Percentiles rank a stretch among this genome's conserved stretches.
phyloP scores from a whole-genome alignment of 2,888 invertebrate species.

The Nebria brevicollis region DNA sequence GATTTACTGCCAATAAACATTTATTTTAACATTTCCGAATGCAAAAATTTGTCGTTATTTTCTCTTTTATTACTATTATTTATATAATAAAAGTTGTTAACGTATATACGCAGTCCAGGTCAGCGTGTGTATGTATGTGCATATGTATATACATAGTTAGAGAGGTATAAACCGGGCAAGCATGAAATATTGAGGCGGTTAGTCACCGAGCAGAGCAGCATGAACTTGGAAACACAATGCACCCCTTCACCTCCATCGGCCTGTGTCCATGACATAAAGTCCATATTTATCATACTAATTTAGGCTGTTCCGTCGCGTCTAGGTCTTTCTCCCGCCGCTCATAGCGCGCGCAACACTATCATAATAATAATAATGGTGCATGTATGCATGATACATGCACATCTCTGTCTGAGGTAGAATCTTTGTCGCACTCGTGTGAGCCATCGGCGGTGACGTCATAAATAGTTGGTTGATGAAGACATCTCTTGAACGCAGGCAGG shows the following conservation, averaged over 20 bases:
- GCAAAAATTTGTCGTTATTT: too few species aligned
- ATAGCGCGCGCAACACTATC: slow-evolving; percentile 19
- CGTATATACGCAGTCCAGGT: too few species aligned
- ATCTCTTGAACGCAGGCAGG: slow-evolving; percentile 28
- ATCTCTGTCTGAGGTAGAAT: not conserved
- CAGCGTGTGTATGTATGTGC: too few species aligned
- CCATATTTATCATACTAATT: slow-evolving; percentile 44
- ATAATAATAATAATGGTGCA: slow-evolving; percentile 33
- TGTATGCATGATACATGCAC: not conserved
- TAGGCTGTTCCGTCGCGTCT: slow-evolving; percentile 12
- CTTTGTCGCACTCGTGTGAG: slow-evolving; percentile 19
- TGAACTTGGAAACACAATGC: slow-evolving; percentile 9
- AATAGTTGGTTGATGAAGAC: slow-evolving; percentile 47
- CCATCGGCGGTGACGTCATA: slow-evolving; percentile 37
- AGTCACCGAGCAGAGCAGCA: slow-evolving; percentile 23
- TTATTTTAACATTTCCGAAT: too few species aligned
- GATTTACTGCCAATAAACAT: too few species aligned
- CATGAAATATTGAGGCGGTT: slow-evolving; percentile 32
- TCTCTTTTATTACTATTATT: too few species aligned
- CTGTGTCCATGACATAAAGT: slow-evolving; percentile 24
- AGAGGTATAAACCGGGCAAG: not conserved
- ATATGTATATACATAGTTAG: too few species aligned
- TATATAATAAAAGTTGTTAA: too few species aligned
- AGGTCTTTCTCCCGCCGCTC: slow-evolving; percentile 24
- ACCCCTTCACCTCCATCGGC: too few species aligned